Percentiles rank a stretch among this genome's conserved stretches.
These are phyloP conservation scores for Torymus aiolomorphi DNA, from an alignment of 2,888 invertebrate genomes.

Conservation along the genomic window DNA sequence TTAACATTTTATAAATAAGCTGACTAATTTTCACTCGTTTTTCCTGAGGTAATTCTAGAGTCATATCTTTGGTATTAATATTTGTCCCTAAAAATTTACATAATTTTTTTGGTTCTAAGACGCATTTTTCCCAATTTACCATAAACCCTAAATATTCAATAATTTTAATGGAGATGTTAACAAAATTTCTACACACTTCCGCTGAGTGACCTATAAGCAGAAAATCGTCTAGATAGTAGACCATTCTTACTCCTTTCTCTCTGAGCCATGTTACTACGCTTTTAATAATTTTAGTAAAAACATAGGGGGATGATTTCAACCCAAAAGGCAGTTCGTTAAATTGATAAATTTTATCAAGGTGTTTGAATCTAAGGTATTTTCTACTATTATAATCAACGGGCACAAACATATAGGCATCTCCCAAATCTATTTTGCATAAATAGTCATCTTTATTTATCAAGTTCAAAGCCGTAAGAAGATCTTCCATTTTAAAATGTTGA, in stretches of 20 bases:
- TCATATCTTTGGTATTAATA: too few species aligned
- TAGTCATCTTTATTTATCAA: conserved; percentile 7
- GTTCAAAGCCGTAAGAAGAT: neutral
- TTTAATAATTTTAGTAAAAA: conserved; percentile 20
- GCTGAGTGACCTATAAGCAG: neutral
- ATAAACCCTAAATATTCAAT: conserved; percentile 29
- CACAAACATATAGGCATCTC: neutral
- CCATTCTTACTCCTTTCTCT: conserved; percentile 1
- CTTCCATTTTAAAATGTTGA: conserved; percentile 5
- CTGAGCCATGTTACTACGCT: neutral
- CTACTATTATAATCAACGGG: neutral
- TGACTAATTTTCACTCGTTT: too few species aligned
- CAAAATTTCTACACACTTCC: neutral
- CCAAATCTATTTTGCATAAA: neutral
- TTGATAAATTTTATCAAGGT: neutral
- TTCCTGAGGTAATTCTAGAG: too few species aligned
- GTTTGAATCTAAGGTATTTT: conserved; percentile 18
- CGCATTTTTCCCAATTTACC: conserved; percentile 30
- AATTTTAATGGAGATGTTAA: neutral
- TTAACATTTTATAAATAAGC: conserved; percentile 1
- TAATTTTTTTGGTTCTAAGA: too few species aligned
- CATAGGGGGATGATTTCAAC: conserved; percentile 3
- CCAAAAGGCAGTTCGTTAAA: conserved; percentile 16
- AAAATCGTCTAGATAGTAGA: conserved; percentile 20
- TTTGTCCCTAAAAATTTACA: too few species aligned